Evolutionary conservation across 1,140 invertebrate species (phyloP), one percentile per base, ranked within the genome.

Genomic region (Tachypleus tridentatus): DNA sequence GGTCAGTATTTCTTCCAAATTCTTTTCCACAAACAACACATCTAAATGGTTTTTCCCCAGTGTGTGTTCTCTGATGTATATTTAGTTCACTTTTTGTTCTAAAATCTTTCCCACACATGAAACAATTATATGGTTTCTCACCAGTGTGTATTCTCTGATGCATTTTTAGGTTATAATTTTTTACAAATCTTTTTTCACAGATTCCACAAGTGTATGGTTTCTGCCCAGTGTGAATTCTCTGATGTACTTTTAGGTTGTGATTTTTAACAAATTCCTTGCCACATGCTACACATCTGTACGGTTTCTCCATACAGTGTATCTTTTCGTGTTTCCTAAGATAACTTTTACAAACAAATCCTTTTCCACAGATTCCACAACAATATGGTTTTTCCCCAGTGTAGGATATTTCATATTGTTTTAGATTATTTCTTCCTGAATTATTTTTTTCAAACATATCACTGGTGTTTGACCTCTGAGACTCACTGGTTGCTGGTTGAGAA

Each of bases 41-140:
- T 73, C 94, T 88, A 78, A 97, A 97, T 0, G 94, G 94, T 72
- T 97, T 94, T 73, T 95, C 91, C 0, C 94, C 94, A 0, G 94
- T 97, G 76, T 98, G 94, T 0, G 93, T 97, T 63, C 94, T 84
- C 69, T 95, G 91, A 76, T 97, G 94, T 74, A 97, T 97, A 74
- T 94, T 91, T 49, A 95, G 78, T 3, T 94, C 91, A 75, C 94
- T 91, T 73, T 95, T 95, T 8, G 6, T 6, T 8, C 8, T 49
- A 49, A 62, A 62, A 54, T 48, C n/a, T 48, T 62, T 62, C 6
- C 50, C 7, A n/a, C 61, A 62, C 4, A 48, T 29, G 48, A 48
- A 8, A 60, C 76, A 77, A 3, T 66, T 62, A 63, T 70, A 76
- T 6, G 74, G 74, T 54, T 70, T 67, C 57, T 76, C 76, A 3